Conservation (phyloP, 2,113 vertebrate species). For the Corythornis cristatus region DNA sequence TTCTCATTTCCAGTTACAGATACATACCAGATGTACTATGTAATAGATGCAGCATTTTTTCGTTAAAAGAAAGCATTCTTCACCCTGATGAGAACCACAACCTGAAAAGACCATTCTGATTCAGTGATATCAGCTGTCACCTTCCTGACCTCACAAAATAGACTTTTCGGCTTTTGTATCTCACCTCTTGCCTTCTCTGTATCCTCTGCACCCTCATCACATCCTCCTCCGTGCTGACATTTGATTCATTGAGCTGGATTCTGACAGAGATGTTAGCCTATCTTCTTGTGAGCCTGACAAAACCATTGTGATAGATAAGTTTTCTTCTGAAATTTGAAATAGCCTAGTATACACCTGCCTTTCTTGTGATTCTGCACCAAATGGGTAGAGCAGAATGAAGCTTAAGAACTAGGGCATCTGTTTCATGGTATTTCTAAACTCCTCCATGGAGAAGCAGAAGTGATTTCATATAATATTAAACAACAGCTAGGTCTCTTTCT, state of each 20-base stretch:
- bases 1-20: background rate
- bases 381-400: background rate
- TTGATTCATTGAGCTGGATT: conserved; percentile 18
- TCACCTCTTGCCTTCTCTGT: conserved; percentile 13
- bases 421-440: background rate
- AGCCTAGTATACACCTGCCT: background rate
- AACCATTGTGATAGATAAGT: background rate
- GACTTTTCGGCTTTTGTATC: conserved; percentile 26
- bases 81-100: background rate
- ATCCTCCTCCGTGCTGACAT: background rate
- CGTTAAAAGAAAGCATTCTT: background rate
- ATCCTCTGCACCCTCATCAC: background rate
- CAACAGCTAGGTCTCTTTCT: background rate
- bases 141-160: conserved; percentile 26
- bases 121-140: background rate
- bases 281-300: background rate
- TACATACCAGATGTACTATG: background rate
- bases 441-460: background rate
- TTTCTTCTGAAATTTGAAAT: conserved; percentile 9
- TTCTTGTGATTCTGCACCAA: background rate
- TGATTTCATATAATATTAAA: background rate
- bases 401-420: background rate
- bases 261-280: background rate
- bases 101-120: conserved; percentile 33
- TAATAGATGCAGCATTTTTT: background rate